Conservation (phyloP, 2,113 vertebrate species). For the Tachysurus fulvidraco region DNA sequence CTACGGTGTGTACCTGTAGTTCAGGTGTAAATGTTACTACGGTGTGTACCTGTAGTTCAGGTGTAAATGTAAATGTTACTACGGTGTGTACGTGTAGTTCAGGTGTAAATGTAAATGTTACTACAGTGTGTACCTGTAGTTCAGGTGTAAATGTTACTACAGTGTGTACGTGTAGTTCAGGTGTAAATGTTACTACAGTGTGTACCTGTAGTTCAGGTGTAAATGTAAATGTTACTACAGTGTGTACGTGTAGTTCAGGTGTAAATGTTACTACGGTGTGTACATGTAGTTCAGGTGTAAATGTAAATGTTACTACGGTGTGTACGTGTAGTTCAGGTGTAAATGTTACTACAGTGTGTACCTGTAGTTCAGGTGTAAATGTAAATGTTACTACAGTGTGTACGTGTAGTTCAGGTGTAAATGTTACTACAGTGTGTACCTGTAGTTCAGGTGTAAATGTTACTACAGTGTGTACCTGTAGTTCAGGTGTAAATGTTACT, state of each 20-base stretch:
- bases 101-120: too few species aligned
- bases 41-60: conserved; percentile 81
- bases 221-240: too few species aligned
- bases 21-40: conserved; percentile 80
- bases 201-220: conserved; percentile 84
- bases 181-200: conserved; percentile 59
- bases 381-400: neutral
- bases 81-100: conserved; percentile 76
- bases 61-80: too few species aligned
- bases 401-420: conserved; percentile 87
- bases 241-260: conserved; percentile 82
- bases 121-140: conserved; percentile 73
- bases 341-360: neutral
- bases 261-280: conserved; percentile 46
- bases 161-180: conserved; percentile 81
- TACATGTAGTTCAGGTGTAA: conserved; percentile 87
- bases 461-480: conserved; percentile 69
- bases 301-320: too few species aligned
- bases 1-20: conserved; percentile 73
- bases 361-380: conserved; percentile 90
- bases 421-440: conserved; percentile 44
- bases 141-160: conserved; percentile 80
- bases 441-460: conserved; percentile 92
- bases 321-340: conserved; percentile 84
- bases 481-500: conserved; percentile 85